phyloP scores from a whole-genome alignment of 2,113 vertebrate species.

The Laticauda laticaudata region DNA sequence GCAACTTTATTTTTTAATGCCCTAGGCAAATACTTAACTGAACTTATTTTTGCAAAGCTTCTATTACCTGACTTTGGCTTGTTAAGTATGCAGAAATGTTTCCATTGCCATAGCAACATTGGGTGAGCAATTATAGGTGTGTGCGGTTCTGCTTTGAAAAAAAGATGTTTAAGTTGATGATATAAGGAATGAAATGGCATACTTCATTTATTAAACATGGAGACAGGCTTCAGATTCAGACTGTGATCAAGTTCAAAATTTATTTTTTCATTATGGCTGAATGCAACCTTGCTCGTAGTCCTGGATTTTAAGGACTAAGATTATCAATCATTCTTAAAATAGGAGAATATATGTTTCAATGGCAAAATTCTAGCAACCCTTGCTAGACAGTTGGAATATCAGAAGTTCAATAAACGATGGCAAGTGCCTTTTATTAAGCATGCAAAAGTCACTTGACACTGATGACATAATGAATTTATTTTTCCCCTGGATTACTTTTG shows the following conservation, averaged over 20 bases:
- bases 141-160: constrained; percentile 45
- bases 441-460: not conserved
- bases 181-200: constrained; percentile 43
- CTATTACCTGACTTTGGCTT: constrained; percentile 32
- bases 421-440: not conserved
- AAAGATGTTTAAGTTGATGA: constrained; percentile 53
- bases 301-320: not conserved
- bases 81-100: constrained; percentile 55
- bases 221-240: not conserved
- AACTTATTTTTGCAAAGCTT: constrained; percentile 46
- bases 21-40: constrained; percentile 41
- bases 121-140: constrained; percentile 57
- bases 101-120: constrained; percentile 66
- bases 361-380: not conserved
- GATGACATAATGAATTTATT: not conserved
- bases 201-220: constrained; percentile 32
- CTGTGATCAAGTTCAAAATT: not conserved
- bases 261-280: not conserved
- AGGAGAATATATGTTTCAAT: not conserved
- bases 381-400: not conserved
- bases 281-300: not conserved
- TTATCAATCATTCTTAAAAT: not conserved
- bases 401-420: not conserved
- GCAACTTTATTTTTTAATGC: not conserved
- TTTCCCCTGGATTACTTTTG: not conserved